phyloP scores from a whole-genome alignment of 1,140 invertebrate genomes.

The Leucophenga varia region DNA sequence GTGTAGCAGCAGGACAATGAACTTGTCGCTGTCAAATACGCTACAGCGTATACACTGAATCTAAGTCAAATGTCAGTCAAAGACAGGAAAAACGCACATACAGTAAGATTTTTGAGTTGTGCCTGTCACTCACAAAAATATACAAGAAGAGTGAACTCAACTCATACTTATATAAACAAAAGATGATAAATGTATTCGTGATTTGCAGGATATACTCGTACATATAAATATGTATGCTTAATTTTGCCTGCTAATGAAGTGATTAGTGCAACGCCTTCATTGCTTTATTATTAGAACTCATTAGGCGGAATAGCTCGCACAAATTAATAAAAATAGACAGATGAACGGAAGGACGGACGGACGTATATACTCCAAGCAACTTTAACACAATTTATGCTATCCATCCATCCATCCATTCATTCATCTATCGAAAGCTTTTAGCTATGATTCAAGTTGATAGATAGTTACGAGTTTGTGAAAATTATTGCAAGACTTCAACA shows the following conservation, averaged over 20 bases:
- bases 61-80: slow-evolving; percentile 53
- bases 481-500: slow-evolving; percentile 13
- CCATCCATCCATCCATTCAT: no score
- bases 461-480: no score
- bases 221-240: slow-evolving; percentile 37
- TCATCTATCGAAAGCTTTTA: no score
- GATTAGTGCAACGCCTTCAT: slow-evolving; percentile 49
- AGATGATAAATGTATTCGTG: slow-evolving; percentile 53
- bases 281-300: slow-evolving; percentile 39
- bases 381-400: no score
- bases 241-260: slow-evolving; percentile 40
- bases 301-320: no score
- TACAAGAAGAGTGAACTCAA: slow-evolving; percentile 15
- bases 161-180: no score
- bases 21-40: slow-evolving; percentile 47
- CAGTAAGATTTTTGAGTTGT: not conserved
- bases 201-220: slow-evolving; percentile 53
- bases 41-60: slow-evolving; percentile 40
- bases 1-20: slow-evolving; percentile 38
- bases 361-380: no score
- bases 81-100: slow-evolving; percentile 27
- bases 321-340: no score
- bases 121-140: slow-evolving; percentile 39
- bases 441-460: no score
- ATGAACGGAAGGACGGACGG: no score